Conservation (phyloP, 2,113 vertebrate genomes). For the Pimephales promelas region DNA sequence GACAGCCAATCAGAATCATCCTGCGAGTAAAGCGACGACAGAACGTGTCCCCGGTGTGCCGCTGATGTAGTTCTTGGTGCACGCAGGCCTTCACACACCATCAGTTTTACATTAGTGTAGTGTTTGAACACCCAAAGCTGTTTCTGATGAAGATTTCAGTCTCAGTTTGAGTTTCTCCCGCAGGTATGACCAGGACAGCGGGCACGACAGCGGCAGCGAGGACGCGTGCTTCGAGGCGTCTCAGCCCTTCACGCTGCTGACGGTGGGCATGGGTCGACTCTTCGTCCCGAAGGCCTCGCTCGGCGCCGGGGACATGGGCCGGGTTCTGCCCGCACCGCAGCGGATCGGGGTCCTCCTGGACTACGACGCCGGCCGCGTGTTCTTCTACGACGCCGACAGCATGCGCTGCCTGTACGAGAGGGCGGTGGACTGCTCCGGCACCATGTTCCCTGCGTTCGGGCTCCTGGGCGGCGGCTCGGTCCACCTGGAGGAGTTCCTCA, state of each 20-base stretch:
- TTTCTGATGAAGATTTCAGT: too few species aligned
- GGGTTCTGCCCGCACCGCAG: constrained; percentile 85
- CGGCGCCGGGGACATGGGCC: constrained; percentile 57
- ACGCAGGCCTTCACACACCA: too few species aligned
- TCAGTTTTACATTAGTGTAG: too few species aligned
- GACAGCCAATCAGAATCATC: too few species aligned
- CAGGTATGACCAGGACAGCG: constrained; percentile 96
- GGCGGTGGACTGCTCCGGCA: constrained; percentile 88
- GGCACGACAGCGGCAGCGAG: constrained; percentile 97
- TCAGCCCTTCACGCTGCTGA: constrained; percentile 89
- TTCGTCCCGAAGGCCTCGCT: constrained; percentile 85
- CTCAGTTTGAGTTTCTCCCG: neutral
- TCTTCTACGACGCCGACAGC: constrained; percentile 85
- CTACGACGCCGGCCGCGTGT: constrained; percentile 86
- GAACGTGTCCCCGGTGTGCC: too few species aligned
- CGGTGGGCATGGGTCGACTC: constrained; percentile 92
- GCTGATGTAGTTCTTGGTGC: too few species aligned
- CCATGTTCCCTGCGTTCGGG: constrained; percentile 94
- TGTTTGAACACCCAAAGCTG: too few species aligned
- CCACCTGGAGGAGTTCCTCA: constrained; percentile 84
- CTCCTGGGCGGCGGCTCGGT: constrained; percentile 89
- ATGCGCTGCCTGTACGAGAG: constrained; percentile 94
- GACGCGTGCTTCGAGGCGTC: constrained; percentile 86
- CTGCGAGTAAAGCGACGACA: too few species aligned
- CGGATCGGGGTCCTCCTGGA: constrained; percentile 91